Evolutionary conservation across 2,888 invertebrate species (phyloP).

Genomic region (Epinotia nisella): DNA sequence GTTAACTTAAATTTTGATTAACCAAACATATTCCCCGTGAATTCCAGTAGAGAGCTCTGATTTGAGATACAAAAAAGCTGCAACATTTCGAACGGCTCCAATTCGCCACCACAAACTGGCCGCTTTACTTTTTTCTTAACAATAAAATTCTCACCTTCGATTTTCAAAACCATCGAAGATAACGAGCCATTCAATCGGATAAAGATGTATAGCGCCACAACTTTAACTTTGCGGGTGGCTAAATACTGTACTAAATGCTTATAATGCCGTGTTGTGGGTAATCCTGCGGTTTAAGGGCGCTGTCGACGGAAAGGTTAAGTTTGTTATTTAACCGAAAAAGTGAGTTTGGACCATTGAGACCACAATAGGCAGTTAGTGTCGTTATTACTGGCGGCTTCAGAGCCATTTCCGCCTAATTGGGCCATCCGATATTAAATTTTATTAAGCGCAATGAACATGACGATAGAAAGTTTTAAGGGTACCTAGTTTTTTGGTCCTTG

Average conservation of each 20-base stretch:
- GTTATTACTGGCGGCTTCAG: constrained; percentile 39
- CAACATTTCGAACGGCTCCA: constrained; percentile 18
- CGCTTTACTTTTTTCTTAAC: constrained; percentile 40
- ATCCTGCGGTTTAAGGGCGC: background rate
- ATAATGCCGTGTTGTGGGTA: background rate
- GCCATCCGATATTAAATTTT: constrained; percentile 29
- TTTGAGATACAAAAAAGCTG: background rate
- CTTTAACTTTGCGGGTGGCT: constrained; percentile 9
- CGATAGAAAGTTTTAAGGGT: constrained; percentile 12
- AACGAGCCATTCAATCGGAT: constrained; percentile 79
- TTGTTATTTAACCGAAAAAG: constrained; percentile 35
- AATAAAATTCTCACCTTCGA: constrained; percentile 64
- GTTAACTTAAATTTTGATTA: background rate
- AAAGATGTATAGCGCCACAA: constrained; percentile 76
- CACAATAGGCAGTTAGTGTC: constrained; percentile 67
- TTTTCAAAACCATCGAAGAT: constrained; percentile 54
- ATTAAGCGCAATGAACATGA: constrained; percentile 30
- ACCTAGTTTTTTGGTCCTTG: constrained; percentile 7
- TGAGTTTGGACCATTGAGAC: constrained; percentile 43
- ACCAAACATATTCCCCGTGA: background rate
- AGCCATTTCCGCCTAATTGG: constrained; percentile 31
- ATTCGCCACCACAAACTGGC: constrained; percentile 47
- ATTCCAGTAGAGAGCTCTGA: background rate
- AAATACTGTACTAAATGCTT: constrained; percentile 4
- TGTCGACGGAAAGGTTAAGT: constrained; percentile 5